Percentiles rank a stretch among this genome's conserved stretches.
phyloP scores from a whole-genome alignment of 2,113 vertebrate genomes.

The Leptosomus discolor region DNA sequence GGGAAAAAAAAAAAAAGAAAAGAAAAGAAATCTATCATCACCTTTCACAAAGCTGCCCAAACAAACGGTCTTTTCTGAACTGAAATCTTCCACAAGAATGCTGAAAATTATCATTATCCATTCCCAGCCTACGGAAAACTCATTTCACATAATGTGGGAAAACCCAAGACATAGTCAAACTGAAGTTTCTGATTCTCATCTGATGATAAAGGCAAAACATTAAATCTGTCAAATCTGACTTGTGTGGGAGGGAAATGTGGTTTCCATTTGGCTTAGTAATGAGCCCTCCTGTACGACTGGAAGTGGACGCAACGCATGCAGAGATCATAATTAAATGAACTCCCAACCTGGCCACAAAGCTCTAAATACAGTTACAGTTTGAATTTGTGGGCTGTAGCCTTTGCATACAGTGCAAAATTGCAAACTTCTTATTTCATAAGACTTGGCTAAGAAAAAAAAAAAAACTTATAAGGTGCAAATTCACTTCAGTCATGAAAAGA shows the following conservation, averaged over 20 bases:
- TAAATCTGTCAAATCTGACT: neutral
- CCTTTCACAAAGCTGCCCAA: neutral
- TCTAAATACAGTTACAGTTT: neutral
- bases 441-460: neutral
- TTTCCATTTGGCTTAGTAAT: neutral
- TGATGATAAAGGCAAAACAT: neutral
- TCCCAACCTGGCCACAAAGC: neutral
- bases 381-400: neutral
- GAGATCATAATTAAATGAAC: neutral
- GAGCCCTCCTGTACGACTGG: neutral
- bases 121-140: neutral
- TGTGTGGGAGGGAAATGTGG: neutral
- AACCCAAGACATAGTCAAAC: neutral
- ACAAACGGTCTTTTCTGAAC: neutral
- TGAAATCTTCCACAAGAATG: neutral
- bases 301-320: neutral
- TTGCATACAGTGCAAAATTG: neutral
- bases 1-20: too few species aligned
- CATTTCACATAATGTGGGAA: neutral
- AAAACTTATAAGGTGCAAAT: neutral
- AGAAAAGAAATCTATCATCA: fast-evolving
- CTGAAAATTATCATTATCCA: neutral
- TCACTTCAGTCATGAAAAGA: neutral
- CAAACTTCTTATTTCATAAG: neutral
- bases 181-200: neutral